A percentile compares a stretch with the other conserved stretches of the same genome.
Conservation (phyloP, 2,113 vertebrate species). For the Misgurnus anguillicaudatus region DNA sequence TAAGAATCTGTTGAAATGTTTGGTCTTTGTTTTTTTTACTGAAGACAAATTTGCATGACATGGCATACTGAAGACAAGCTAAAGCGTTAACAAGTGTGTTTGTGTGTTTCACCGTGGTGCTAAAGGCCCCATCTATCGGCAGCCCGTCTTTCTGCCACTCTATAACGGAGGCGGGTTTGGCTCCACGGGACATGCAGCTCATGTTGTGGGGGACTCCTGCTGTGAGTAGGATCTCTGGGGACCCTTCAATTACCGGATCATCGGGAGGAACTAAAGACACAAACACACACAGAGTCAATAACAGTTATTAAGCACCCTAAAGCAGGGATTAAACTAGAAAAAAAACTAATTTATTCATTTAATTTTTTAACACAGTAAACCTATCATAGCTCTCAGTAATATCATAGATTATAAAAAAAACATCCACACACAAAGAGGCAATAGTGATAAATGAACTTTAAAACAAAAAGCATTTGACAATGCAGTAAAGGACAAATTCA, state of each 20-base stretch:
- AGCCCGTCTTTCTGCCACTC: slow-evolving; percentile 88
- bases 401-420: too few species aligned
- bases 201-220: slow-evolving; percentile 88
- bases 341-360: too few species aligned
- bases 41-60: too few species aligned
- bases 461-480: too few species aligned
- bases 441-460: too few species aligned
- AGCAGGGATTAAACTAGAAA: slow-evolving; percentile 1
- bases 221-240: slow-evolving; percentile 85
- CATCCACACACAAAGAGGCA: too few species aligned
- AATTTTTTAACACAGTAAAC: neutral
- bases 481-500: too few species aligned
- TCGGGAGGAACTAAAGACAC: slow-evolving; percentile 80
- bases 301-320: neutral
- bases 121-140: slow-evolving; percentile 81
- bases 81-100: neutral
- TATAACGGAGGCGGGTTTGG: slow-evolving; percentile 87
- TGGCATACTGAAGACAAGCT: neutral
- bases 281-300: slow-evolving; percentile 20
- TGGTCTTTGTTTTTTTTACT: too few species aligned
- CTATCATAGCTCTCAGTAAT: neutral
- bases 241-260: slow-evolving; percentile 86
- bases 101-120: slow-evolving; percentile 76
- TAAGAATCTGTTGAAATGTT: too few species aligned
- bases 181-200: slow-evolving; percentile 87